These are phyloP conservation scores for Cotesia chilonis DNA, from an alignment of 1,140 invertebrate species.

Conservation along the genomic window DNA sequence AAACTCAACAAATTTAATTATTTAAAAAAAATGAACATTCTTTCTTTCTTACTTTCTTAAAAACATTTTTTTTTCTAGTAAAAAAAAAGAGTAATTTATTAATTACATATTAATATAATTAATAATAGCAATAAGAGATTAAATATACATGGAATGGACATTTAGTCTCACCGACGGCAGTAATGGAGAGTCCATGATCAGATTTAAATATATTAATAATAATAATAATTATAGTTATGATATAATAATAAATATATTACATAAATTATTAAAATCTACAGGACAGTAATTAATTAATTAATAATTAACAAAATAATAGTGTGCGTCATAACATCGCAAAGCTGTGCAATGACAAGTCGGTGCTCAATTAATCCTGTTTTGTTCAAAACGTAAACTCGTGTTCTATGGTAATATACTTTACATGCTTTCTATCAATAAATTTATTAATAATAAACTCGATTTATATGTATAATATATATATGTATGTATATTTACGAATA, in stretches of 20 bases:
- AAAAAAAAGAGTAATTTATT: conserved; percentile 38
- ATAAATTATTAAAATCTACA: conserved; percentile 14
- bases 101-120: too few relatives aligned
- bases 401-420: too few relatives aligned
- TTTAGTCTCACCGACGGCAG: conserved; percentile 45
- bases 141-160: conserved; percentile 29
- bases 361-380: background rate
- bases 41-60: conserved; percentile 28
- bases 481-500: background rate
- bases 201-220: conserved; percentile 27
- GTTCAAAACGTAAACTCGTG: too few relatives aligned
- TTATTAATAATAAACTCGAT: background rate
- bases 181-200: conserved; percentile 62
- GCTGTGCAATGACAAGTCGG: conserved; percentile 31
- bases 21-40: conserved; percentile 28
- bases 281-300: conserved; percentile 20
- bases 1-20: conserved; percentile 34
- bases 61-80: conserved; percentile 42
- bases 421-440: too few relatives aligned
- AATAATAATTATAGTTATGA: too few relatives aligned
- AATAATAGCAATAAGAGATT: conserved; percentile 37
- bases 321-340: conserved; percentile 37
- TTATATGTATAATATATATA: background rate
- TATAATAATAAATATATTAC: conserved; percentile 15
- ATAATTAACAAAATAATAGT: conserved; percentile 16